Conservation (phyloP, 2,797 vertebrate species). For the Phalanger gymnotis region DNA sequence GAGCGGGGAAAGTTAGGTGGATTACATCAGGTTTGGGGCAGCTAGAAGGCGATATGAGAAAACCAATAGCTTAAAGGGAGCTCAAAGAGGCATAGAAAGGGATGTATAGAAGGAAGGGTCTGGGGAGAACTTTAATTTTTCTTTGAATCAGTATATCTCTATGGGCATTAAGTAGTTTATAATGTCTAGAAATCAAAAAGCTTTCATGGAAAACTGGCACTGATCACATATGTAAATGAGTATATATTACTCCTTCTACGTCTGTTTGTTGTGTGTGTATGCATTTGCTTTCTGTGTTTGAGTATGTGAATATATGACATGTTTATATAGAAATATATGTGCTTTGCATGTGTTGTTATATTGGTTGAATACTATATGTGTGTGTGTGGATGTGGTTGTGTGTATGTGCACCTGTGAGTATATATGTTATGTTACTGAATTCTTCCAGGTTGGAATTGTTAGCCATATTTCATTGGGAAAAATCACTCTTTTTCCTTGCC, state of each 20-base stretch:
- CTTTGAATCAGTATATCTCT: neutral
- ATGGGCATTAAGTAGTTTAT: neutral
- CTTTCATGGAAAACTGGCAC: neutral
- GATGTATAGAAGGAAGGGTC: neutral
- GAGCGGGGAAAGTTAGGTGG: neutral
- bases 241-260: neutral
- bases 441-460: neutral
- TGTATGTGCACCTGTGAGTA: too few relatives aligned
- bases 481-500: neutral
- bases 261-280: neutral
- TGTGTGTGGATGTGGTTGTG: neutral
- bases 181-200: neutral
- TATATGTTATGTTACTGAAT: neutral
- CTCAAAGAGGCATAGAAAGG: neutral
- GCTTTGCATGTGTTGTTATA: neutral
- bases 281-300: neutral
- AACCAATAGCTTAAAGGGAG: neutral
- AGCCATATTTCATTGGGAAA: neutral
- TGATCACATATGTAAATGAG: neutral
- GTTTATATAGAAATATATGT: neutral
- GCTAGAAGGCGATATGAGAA: neutral
- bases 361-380: neutral
- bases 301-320: neutral
- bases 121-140: neutral
- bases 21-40: neutral